Conservation (phyloP, 2,113 vertebrate species). For the Melanocharis versteri region DNA sequence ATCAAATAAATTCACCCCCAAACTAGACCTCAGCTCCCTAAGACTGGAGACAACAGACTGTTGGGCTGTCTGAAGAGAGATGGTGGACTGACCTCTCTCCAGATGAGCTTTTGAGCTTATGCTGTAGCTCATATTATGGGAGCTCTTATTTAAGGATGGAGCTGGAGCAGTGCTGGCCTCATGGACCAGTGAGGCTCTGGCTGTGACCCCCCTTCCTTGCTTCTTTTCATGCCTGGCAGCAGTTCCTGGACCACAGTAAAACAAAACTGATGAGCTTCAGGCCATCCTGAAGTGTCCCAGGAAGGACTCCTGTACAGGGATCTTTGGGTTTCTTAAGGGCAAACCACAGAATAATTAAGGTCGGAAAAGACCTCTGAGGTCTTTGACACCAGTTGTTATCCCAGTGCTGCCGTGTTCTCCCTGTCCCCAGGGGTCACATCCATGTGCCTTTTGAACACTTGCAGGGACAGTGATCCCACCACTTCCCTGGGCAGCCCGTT, state of each 20-base stretch:
- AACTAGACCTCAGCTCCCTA: background rate
- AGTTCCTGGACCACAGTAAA: background rate
- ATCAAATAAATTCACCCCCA: background rate
- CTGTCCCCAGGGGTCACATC: background rate
- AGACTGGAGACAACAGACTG: background rate
- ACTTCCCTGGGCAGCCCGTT: background rate
- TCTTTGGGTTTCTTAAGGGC: background rate
- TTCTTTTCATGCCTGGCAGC: background rate
- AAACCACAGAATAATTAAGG: background rate
- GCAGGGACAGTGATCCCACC: background rate
- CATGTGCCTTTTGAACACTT: background rate
- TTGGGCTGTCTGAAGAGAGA: background rate
- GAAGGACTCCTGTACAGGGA: background rate
- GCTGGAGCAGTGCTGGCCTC: background rate
- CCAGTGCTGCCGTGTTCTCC: background rate
- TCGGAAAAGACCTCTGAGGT: background rate
- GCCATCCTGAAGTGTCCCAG: background rate
- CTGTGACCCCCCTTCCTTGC: background rate
- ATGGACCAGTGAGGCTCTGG: background rate
- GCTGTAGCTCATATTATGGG: background rate
- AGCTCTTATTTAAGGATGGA: background rate
- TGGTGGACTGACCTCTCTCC: background rate
- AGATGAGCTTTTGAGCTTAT: background rate
- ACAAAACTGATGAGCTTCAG: background rate
- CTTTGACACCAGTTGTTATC: background rate